phyloP scores from a whole-genome alignment of 2,888 invertebrate genomes.

The Endotricha flammealis region DNA sequence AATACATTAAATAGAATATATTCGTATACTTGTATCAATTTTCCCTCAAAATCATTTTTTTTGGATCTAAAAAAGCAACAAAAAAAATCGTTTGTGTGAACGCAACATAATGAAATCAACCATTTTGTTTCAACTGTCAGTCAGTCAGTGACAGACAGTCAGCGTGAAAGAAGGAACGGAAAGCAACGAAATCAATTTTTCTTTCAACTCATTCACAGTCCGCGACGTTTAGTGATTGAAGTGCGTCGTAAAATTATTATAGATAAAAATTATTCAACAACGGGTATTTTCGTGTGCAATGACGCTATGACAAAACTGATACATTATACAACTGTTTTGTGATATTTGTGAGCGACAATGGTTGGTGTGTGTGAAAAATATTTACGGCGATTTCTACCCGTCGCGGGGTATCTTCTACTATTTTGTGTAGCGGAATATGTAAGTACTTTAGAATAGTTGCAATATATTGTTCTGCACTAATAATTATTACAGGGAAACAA shows the following conservation, averaged over 20 bases:
- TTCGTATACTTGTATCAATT: too few relatives aligned
- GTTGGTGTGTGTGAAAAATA: slow-evolving; percentile 30
- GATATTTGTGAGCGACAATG: slow-evolving; percentile 37
- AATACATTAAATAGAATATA: too few relatives aligned
- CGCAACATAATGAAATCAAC: too few relatives aligned
- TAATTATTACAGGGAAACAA: slow-evolving; percentile 20
- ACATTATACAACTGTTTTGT: slow-evolving; percentile 24
- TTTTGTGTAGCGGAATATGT: slow-evolving; percentile 44
- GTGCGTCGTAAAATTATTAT: slow-evolving; percentile 21
- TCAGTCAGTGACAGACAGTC: too few relatives aligned
- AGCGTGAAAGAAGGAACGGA: too few relatives aligned
- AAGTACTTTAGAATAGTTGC: slow-evolving; percentile 34
- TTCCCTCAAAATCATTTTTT: too few relatives aligned
- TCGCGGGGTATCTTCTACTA: slow-evolving; percentile 39
- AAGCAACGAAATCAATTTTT: slow-evolving; percentile 9
- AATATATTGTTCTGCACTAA: slow-evolving; percentile 35
- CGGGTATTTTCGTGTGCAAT: slow-evolving; percentile 21
- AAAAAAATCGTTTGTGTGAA: too few relatives aligned
- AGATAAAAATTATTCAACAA: slow-evolving; percentile 7
- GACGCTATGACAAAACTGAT: slow-evolving; percentile 42
- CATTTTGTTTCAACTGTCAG: slow-evolving; percentile 1
- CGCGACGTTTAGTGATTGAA: slow-evolving; percentile 19
- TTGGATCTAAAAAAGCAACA: too few relatives aligned
- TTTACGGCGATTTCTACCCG: slow-evolving; percentile 35
- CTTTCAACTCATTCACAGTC: slow-evolving; percentile 16